A percentile compares a stretch with the other conserved stretches of the same genome.
Evolutionary conservation across 2,797 vertebrate species (phyloP).

Genomic region (Phrynocephalus guinanensis): DNA sequence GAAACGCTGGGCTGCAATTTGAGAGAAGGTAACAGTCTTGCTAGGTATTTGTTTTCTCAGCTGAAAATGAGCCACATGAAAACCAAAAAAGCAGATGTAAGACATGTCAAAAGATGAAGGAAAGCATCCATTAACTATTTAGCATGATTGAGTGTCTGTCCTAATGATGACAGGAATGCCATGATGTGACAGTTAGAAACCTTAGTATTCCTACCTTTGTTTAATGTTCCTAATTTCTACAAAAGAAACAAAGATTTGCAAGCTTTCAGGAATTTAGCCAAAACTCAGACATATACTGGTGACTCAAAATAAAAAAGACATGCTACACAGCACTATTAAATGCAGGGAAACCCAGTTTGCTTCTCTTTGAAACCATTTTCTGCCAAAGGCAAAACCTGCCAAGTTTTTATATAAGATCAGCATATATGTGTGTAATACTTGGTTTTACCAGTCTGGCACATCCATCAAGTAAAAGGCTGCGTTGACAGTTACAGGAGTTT

Average conservation of each 20-base stretch:
- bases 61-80: constrained; percentile 43
- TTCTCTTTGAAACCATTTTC: neutral
- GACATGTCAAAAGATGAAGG: neutral
- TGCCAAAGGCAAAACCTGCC: constrained; percentile 10
- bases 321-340: neutral
- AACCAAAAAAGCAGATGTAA: constrained; percentile 37
- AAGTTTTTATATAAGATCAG: constrained; percentile 25
- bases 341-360: neutral
- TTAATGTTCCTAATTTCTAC: neutral
- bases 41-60: constrained; percentile 58
- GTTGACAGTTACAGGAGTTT: constrained; percentile 17
- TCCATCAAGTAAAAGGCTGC: accelerated
- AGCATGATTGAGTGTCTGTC: constrained; percentile 10
- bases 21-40: constrained; percentile 59
- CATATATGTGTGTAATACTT: constrained; percentile 3
- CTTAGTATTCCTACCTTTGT: constrained; percentile 3
- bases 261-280: neutral
- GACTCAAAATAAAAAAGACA: neutral
- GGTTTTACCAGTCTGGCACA: neutral
- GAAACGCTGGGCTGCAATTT: constrained; percentile 52
- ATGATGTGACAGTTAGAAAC: constrained; percentile 11
- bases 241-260: neutral
- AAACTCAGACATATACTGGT: constrained; percentile 7
- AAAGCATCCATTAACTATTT: neutral
- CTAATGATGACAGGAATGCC: neutral